phyloP scores from a whole-genome alignment of 2,888 invertebrate genomes.

The Labia minor region DNA sequence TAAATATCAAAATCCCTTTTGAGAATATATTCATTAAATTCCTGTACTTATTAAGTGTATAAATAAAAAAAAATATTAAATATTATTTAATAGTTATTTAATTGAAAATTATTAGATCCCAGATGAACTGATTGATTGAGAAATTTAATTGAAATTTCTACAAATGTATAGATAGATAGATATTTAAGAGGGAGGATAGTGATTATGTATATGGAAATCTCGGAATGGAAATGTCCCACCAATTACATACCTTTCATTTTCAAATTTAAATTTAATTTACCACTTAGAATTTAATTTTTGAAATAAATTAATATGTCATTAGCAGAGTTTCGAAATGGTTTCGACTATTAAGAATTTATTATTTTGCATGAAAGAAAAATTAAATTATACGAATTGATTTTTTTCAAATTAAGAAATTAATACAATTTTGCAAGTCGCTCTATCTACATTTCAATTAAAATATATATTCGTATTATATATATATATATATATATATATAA shows the following conservation, averaged over 20 bases:
- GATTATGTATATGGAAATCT: background rate
- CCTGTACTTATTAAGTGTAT: no score
- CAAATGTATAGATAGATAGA: no score
- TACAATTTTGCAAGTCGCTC: no score
- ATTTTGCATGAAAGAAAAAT: background rate
- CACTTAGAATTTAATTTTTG: slow-evolving; percentile 5
- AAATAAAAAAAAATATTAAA: no score
- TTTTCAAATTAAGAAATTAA: no score
- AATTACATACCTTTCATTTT: background rate
- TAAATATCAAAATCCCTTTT: no score
- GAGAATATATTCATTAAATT: no score
- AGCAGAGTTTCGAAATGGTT: background rate
- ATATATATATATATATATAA: no score
- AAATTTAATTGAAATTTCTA: background rate
- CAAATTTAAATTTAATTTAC: background rate
- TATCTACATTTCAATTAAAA: no score
- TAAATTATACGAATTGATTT: background rate
- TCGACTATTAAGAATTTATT: background rate
- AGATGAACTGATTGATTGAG: background rate
- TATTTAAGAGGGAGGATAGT: no score
- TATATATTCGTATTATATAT: no score
- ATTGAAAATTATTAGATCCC: background rate
- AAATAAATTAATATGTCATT: slow-evolving; percentile 7
- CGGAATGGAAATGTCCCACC: background rate
- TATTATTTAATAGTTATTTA: background rate